Evolutionary conservation across 2,888 invertebrate species (phyloP).

Genomic region (Hirtodrosophila confusa): DNA sequence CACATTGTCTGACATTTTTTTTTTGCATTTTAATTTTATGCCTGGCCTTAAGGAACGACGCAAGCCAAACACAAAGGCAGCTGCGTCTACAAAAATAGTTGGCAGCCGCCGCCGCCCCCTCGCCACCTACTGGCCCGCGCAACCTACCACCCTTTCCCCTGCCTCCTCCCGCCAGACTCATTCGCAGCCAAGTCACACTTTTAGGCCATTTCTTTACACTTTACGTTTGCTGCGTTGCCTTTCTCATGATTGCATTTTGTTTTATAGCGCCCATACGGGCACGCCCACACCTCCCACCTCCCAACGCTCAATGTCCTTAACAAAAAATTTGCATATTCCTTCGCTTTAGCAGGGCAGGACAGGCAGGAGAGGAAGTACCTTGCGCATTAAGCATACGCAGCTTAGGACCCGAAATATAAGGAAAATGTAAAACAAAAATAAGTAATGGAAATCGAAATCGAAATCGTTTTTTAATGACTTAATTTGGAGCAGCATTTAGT

Average conservation of each 20-base stretch:
- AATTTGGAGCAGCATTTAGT: constrained; percentile 65
- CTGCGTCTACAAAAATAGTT: constrained; percentile 73
- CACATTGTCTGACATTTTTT: constrained; percentile 47
- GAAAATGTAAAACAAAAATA: not conserved
- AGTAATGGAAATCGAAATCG: constrained; percentile 12
- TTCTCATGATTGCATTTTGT: constrained; percentile 69
- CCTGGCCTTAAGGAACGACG: constrained; percentile 46
- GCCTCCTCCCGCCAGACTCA: not conserved
- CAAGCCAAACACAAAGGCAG: constrained; percentile 48
- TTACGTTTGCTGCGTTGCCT: constrained; percentile 43
- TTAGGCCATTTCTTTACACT: constrained; percentile 72
- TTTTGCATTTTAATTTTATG: constrained; percentile 74
- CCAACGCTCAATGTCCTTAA: not conserved
- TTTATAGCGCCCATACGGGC: constrained; percentile 29
- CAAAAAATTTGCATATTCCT: constrained; percentile 63
- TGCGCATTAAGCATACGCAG: constrained; percentile 55
- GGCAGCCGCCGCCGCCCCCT: constrained; percentile 26
- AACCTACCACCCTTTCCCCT: not conserved
- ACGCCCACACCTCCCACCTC: not conserved
- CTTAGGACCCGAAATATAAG: not conserved
- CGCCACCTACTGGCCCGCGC: not conserved
- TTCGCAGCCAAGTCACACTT: constrained; percentile 60
- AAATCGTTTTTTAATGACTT: constrained; percentile 73
- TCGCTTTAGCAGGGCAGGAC: constrained; percentile 5
- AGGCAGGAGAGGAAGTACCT: too few species aligned